These are phyloP conservation scores for Albula glossodonta DNA, from an alignment of 2,113 vertebrate species.

Conservation along the genomic window DNA sequence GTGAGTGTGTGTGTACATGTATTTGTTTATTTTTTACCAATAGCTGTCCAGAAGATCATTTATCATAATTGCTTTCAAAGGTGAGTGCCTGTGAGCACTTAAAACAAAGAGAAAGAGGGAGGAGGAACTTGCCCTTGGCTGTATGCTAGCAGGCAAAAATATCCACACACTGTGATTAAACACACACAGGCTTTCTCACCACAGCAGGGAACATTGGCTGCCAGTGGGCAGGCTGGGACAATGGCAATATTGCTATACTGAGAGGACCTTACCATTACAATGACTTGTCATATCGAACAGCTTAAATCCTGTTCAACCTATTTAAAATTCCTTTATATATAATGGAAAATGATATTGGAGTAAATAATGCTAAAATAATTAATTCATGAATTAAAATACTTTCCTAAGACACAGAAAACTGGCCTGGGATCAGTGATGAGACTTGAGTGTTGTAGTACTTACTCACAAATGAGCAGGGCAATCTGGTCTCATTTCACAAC, in stretches of 20 bases:
- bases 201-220: neutral
- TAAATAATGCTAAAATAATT: neutral
- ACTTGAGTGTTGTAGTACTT: neutral
- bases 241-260: neutral
- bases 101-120: neutral
- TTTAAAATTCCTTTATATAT: neutral
- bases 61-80: neutral
- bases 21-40: too few relatives aligned
- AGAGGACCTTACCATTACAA: neutral
- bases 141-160: neutral
- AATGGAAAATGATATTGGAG: neutral
- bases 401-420: neutral
- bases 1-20: neutral
- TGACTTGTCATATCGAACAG: neutral
- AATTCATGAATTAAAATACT: neutral
- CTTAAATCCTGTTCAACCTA: neutral
- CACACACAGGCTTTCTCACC: neutral
- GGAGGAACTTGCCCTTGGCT: neutral
- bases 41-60: neutral
- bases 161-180: neutral
- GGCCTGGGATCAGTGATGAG: neutral
- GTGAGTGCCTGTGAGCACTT: neutral
- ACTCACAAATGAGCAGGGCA: neutral
- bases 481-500: neutral
- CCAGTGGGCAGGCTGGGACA: neutral